phyloP scores from a whole-genome alignment of 2,113 vertebrate species.

The Maccullochella peelii region DNA sequence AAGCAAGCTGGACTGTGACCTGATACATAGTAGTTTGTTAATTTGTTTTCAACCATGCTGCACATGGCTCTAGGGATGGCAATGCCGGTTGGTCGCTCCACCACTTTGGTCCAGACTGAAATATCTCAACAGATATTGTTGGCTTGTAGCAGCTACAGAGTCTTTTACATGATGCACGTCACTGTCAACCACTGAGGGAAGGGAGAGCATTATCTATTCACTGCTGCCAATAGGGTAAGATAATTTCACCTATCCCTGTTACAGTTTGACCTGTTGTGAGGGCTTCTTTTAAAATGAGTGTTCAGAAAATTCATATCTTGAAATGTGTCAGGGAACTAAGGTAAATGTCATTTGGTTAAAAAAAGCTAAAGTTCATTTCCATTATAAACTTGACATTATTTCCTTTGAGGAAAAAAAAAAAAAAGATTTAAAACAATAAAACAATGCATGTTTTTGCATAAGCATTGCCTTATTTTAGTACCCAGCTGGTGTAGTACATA shows the following conservation, averaged over 20 bases:
- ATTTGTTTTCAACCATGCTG: not conserved
- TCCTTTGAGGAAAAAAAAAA: not conserved
- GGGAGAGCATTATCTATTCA: conserved; percentile 44
- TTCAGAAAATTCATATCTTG: not conserved
- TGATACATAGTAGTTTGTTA: not conserved
- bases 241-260: conserved; percentile 7
- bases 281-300: not conserved
- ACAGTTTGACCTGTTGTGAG: conserved; percentile 15
- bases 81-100: not conserved
- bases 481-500: no score
- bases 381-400: not conserved
- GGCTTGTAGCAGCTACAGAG: not conserved
- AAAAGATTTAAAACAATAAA: not conserved
- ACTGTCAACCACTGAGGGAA: conserved; percentile 41
- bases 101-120: not conserved
- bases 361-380: not conserved
- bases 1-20: not conserved
- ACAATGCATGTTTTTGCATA: no score
- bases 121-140: not conserved
- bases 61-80: not conserved
- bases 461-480: no score
- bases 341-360: conserved; percentile 13
- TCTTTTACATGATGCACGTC: conserved; percentile 35
- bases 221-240: conserved; percentile 4
- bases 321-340: not conserved